phyloP scores from a whole-genome alignment of 2,113 vertebrate species.

The Centropus bengalensis region DNA sequence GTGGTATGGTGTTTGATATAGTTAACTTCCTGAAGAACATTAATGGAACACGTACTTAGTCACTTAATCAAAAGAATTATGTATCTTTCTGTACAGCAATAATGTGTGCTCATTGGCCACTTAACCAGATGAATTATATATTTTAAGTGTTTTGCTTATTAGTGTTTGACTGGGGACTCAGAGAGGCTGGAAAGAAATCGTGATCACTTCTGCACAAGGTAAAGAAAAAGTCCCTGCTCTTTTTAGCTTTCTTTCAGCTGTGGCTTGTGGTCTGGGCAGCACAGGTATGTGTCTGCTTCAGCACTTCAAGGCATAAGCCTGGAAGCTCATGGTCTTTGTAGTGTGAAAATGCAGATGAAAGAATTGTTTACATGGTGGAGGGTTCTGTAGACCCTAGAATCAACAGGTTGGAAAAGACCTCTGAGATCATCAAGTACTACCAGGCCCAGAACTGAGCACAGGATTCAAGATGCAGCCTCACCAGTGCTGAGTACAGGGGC shows the following conservation, averaged over 20 bases:
- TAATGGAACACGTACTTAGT: neutral
- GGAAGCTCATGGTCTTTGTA: neutral
- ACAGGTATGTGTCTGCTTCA: neutral
- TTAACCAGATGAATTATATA: neutral
- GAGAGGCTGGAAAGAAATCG: neutral
- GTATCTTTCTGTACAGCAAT: neutral
- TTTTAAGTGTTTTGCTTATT: neutral
- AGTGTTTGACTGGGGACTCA: neutral
- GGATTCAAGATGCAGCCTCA: no score
- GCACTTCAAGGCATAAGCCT: neutral
- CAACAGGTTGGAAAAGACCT: no score
- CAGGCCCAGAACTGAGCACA: no score
- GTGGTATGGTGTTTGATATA: neutral
- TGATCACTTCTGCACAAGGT: neutral
- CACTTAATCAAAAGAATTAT: neutral
- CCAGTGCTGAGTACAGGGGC: no score
- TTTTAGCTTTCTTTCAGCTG: neutral
- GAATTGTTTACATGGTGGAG: constrained; percentile 2
- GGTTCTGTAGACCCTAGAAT: neutral
- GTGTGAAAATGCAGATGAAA: neutral
- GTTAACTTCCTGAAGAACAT: neutral
- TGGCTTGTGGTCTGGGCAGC: neutral
- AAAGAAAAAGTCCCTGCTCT: neutral
- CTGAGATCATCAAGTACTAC: no score
- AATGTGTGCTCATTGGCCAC: neutral